Conservation (phyloP, 2,888 invertebrate genomes). For the Prosopocoilus inquinatus region DNA sequence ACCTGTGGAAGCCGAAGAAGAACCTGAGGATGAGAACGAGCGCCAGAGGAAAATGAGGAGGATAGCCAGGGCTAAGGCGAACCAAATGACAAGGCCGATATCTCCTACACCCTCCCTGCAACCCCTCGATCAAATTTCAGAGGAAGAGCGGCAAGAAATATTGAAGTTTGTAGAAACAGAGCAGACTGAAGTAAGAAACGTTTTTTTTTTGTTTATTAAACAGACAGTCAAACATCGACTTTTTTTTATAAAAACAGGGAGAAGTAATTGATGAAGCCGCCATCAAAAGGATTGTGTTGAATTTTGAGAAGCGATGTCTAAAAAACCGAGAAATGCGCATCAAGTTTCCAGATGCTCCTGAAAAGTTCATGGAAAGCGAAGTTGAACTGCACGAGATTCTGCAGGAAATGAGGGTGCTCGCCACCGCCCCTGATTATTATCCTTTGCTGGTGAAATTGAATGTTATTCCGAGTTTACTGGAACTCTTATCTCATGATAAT, state of each 20-base stretch:
- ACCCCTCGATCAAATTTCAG: constrained; percentile 57
- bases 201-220: constrained; percentile 4
- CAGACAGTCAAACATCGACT: too few relatives aligned
- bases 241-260: constrained; percentile 52
- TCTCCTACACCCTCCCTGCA: constrained; percentile 50
- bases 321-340: constrained; percentile 98
- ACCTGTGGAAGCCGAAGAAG: constrained; percentile 56
- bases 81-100: constrained; percentile 51
- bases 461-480: constrained; percentile 86
- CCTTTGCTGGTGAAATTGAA: constrained; percentile 85
- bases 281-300: constrained; percentile 83
- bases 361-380: constrained; percentile 99
- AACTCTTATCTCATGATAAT: constrained; percentile 93
- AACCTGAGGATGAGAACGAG: constrained; percentile 59
- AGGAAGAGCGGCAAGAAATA: constrained; percentile 78
- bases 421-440: constrained; percentile 95
- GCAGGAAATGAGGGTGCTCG: constrained; percentile 89
- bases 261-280: constrained; percentile 85
- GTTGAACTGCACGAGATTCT: constrained; percentile 69
- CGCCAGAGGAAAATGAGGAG: constrained; percentile 63
- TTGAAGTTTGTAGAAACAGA: constrained; percentile 81
- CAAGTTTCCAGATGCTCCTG: constrained; percentile 94
- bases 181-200: constrained; percentile 63
- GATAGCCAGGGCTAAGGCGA: constrained; percentile 56
- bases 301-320: constrained; percentile 91